phyloP scores from a whole-genome alignment of 2,797 vertebrate species.

The Rhinoraja longicauda region DNA sequence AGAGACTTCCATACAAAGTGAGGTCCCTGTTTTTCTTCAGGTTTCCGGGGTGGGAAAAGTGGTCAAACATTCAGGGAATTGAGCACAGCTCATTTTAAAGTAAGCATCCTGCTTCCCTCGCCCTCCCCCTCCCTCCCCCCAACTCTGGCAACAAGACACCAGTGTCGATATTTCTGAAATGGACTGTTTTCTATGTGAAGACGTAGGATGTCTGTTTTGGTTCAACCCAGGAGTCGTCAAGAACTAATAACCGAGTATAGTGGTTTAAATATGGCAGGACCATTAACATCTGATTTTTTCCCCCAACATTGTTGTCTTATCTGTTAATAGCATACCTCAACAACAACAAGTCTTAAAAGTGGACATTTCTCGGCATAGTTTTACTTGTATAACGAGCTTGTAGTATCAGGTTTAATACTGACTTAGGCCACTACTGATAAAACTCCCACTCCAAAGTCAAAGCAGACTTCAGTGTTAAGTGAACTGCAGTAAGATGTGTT shows the following conservation, averaged over 20 bases:
- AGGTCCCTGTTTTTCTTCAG: not conserved
- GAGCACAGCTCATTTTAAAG: constrained; percentile 61
- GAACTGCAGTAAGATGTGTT: constrained; percentile 44
- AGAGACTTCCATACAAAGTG: not conserved
- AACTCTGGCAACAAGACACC: not conserved
- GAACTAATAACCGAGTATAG: not conserved
- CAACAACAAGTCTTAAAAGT: not conserved
- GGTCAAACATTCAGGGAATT: constrained; percentile 71
- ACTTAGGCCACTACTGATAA: constrained; percentile 44
- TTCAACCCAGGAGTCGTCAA: constrained; percentile 48
- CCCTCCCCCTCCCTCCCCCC: no score
- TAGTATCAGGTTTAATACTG: constrained; percentile 34
- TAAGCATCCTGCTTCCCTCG: not conserved
- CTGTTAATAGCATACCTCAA: not conserved
- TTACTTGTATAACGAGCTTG: not conserved
- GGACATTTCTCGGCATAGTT: constrained; percentile 5
- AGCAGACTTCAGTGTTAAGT: constrained; percentile 50
- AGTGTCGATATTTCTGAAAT: not conserved
- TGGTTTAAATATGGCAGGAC: not conserved
- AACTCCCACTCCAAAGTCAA: constrained; percentile 50
- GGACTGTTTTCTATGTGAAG: constrained; percentile 48
- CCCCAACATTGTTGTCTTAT: not conserved
- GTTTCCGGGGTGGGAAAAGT: constrained; percentile 47
- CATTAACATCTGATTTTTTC: not conserved
- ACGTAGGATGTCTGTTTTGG: constrained; percentile 62